Evolutionary conservation across 2,113 vertebrate species (phyloP).

Genomic region (Megaptera novaeangliae): DNA sequence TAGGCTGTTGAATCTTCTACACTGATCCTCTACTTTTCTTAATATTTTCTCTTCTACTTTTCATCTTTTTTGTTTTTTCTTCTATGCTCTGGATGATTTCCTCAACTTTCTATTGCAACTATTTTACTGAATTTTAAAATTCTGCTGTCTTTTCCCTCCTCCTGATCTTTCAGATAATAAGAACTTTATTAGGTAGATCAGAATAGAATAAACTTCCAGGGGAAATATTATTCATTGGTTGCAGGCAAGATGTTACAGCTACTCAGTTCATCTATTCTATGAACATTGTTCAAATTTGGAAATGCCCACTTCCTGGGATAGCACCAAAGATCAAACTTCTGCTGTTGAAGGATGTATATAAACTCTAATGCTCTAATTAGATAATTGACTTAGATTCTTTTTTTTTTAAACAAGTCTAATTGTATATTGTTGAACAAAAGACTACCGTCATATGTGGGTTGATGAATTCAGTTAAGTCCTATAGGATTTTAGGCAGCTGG

Average conservation of each 20-base stretch:
- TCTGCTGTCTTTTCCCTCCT: neutral
- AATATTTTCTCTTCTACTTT: neutral
- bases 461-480: neutral
- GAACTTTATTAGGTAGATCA: neutral
- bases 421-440: neutral
- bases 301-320: neutral
- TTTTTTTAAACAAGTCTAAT: neutral
- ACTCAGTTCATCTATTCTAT: neutral
- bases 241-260: neutral
- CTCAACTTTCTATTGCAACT: neutral
- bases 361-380: neutral
- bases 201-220: neutral
- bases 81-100: neutral
- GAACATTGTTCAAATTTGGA: neutral
- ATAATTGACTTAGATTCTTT: neutral
- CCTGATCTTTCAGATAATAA: neutral
- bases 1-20: neutral
- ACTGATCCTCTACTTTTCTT: neutral
- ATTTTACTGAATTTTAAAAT: neutral
- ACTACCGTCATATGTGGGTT: neutral
- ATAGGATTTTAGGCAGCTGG: neutral
- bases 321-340: neutral
- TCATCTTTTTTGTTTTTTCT: neutral
- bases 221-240: neutral
- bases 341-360: neutral